Percentiles rank a stretch among this genome's conserved stretches.
phyloP scores from a whole-genome alignment of 2,113 vertebrate species.

The Perca flavescens region DNA sequence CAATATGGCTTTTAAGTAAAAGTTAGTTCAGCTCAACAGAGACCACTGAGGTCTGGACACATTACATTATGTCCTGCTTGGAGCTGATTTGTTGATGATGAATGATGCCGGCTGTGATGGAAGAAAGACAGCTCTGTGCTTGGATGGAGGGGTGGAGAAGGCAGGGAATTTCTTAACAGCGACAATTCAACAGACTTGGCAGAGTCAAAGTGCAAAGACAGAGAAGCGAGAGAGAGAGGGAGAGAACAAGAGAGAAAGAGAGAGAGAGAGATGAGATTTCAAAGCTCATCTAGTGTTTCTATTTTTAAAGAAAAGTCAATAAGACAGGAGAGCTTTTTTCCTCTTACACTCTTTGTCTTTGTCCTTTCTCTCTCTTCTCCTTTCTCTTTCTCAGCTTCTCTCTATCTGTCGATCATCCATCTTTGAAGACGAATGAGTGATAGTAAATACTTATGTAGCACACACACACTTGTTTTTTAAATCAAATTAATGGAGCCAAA shows the following conservation, averaged over 20 bases:
- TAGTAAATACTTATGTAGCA: neutral
- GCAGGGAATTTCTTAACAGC: neutral
- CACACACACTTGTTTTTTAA: neutral
- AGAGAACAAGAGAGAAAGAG: neutral
- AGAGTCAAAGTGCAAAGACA: constrained; percentile 14
- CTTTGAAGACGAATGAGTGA: neutral
- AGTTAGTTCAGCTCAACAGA: too few species aligned
- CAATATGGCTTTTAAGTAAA: neutral
- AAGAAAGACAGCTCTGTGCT: neutral
- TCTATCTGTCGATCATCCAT: constrained; percentile 19
- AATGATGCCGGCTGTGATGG: neutral
- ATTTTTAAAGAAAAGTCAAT: constrained; percentile 75
- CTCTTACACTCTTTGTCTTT: neutral
- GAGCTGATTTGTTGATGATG: neutral
- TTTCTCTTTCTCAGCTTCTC: neutral
- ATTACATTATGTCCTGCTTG: neutral
- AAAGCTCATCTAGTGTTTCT: constrained; percentile 45
- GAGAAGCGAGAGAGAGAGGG: neutral
- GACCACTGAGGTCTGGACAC: neutral
- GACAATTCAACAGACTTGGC: neutral
- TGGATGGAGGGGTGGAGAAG: neutral
- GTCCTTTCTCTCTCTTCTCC: neutral
- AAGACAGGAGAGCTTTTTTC: constrained; percentile 4
- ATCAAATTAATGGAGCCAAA: too few species aligned
- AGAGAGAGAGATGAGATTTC: constrained; percentile 22